A percentile compares a stretch with the other conserved stretches of the same genome.
Conservation (phyloP, 2,797 vertebrate species). For the Fistularia tabacaria region DNA sequence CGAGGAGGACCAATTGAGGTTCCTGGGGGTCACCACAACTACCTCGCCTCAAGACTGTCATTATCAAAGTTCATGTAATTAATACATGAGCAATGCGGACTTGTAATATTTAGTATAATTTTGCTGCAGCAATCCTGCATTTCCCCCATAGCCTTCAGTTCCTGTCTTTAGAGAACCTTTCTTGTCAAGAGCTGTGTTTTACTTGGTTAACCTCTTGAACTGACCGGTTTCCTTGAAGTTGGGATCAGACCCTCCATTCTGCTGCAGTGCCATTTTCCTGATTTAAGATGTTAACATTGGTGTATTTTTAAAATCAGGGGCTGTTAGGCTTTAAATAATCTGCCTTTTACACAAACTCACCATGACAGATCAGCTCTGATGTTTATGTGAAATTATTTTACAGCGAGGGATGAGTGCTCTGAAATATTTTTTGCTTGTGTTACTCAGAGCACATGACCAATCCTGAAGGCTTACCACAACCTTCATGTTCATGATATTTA, state of each 20-base stretch:
- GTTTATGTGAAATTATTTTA: constrained; percentile 13
- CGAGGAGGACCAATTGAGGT: no score
- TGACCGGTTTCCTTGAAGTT: constrained; percentile 13
- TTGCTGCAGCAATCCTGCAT: neutral
- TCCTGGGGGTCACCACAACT: no score
- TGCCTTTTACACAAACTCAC: constrained; percentile 9
- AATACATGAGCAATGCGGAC: no score
- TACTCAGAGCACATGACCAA: constrained; percentile 3
- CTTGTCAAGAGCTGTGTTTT: constrained; percentile 14
- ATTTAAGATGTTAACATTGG: constrained; percentile 13
- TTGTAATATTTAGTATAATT: no score
- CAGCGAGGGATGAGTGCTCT: neutral
- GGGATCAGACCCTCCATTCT: neutral
- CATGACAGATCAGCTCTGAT: neutral
- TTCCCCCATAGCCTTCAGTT: constrained; percentile 12
- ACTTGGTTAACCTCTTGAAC: constrained; percentile 4
- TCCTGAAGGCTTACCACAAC: neutral
- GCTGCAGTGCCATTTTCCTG: constrained; percentile 2
- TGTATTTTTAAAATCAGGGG: neutral
- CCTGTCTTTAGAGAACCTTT: constrained; percentile 32
- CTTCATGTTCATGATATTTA: neutral
- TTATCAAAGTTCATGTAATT: no score
- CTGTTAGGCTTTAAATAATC: constrained; percentile 14
- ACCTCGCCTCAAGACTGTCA: no score
- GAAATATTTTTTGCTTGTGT: neutral